phyloP scores from a whole-genome alignment of 64 coral and sea anemone species.

The Pachyseris speciosa region DNA sequence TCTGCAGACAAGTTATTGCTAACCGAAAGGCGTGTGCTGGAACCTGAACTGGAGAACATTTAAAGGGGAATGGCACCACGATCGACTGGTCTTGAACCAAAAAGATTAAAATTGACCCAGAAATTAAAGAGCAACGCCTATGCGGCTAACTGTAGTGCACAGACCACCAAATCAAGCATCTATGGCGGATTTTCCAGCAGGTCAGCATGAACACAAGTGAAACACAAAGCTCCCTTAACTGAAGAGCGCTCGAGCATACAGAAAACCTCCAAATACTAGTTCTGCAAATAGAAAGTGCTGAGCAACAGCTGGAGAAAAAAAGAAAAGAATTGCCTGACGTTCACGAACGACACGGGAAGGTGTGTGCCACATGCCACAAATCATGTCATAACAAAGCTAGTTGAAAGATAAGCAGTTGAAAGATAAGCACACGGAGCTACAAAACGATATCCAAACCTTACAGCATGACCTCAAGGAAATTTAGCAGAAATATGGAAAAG shows the following conservation, averaged over 20 bases:
- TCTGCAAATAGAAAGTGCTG: neutral
- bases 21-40: no score
- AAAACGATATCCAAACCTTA: no score
- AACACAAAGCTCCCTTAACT: no score
- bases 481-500: no score
- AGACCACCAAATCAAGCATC: neutral
- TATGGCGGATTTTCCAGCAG: no score
- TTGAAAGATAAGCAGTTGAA: no score
- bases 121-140: neutral
- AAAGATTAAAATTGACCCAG: neutral
- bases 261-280: constrained; percentile 22
- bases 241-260: constrained; percentile 8
- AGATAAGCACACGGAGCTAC: no score
- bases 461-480: no score
- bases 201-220: no score
- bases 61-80: neutral
- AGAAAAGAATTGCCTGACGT: neutral
- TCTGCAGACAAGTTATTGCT: no score
- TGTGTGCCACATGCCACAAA: neutral
- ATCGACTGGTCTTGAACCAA: neutral
- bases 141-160: no score
- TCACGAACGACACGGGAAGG: neutral
- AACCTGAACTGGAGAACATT: no score
- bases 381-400: neutral
- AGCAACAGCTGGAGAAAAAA: neutral